Conservation (phyloP, 2,113 vertebrate species). For the Phalacrocorax aristotelis region DNA sequence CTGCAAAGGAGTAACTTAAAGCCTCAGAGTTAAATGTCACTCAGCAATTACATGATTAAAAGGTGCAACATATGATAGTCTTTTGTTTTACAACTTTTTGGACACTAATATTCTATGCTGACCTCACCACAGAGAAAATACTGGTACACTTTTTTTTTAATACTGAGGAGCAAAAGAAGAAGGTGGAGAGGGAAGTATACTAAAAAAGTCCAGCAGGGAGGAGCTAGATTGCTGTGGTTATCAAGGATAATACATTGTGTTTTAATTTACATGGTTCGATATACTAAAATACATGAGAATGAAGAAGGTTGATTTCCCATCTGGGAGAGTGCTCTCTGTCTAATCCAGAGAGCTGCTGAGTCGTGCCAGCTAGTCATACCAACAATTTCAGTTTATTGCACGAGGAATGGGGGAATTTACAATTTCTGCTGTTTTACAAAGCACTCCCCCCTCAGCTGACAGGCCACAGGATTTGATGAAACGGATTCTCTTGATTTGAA, state of each 20-base stretch:
- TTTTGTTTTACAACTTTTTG: conserved; percentile 65
- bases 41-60: conserved; percentile 81
- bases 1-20: conserved; percentile 70
- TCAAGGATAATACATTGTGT: background rate
- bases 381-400: background rate
- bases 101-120: conserved; percentile 48
- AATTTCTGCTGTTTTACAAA: background rate
- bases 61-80: conserved; percentile 47
- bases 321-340: background rate
- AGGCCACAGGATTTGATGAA: background rate
- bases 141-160: background rate
- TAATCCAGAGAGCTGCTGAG: background rate
- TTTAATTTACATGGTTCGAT: background rate
- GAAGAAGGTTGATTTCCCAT: background rate
- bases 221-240: background rate
- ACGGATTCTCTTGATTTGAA: background rate
- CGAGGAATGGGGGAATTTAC: background rate
- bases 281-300: background rate
- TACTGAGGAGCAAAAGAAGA: background rate
- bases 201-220: background rate
- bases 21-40: conserved; percentile 66
- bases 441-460: background rate
- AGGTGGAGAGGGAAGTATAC: background rate
- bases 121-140: background rate
- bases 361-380: background rate